Evolutionary conservation across 2,888 invertebrate species (phyloP).

Genomic region (Lycia hirtaria): DNA sequence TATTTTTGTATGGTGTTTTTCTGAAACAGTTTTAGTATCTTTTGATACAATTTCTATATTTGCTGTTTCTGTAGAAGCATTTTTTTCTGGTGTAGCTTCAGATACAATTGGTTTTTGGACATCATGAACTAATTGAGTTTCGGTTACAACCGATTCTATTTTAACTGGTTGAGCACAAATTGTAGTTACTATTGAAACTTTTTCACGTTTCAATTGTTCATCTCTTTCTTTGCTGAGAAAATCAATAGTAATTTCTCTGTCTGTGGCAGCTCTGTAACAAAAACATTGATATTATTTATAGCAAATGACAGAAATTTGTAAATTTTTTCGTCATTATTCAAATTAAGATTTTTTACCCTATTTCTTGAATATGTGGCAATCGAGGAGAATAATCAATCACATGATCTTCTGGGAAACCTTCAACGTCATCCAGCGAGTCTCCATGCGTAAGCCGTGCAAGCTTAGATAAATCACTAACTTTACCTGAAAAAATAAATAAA

Average conservation of each 20-base stretch:
- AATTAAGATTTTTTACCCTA: conserved; percentile 59
- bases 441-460: conserved; percentile 72
- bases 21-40: background rate
- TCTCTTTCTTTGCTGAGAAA: conserved; percentile 72
- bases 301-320: no score
- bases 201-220: conserved; percentile 70
- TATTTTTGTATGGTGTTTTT: background rate
- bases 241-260: conserved; percentile 63
- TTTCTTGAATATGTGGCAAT: conserved; percentile 79
- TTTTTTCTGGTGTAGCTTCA: background rate
- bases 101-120: background rate
- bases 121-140: background rate
- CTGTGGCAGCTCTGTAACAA: conserved; percentile 56
- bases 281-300: no score
- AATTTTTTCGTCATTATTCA: no score
- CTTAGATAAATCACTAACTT: conserved; percentile 61
- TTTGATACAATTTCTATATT: background rate
- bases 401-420: conserved; percentile 82
- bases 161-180: conserved; percentile 1
- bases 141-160: background rate
- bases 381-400: conserved; percentile 76
- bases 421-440: conserved; percentile 82
- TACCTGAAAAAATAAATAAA: conserved; percentile 48
- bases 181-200: conserved; percentile 30
- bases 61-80: background rate